Conservation (phyloP, 2,797 vertebrate species). For the Muraenolepis orangiensis region DNA sequence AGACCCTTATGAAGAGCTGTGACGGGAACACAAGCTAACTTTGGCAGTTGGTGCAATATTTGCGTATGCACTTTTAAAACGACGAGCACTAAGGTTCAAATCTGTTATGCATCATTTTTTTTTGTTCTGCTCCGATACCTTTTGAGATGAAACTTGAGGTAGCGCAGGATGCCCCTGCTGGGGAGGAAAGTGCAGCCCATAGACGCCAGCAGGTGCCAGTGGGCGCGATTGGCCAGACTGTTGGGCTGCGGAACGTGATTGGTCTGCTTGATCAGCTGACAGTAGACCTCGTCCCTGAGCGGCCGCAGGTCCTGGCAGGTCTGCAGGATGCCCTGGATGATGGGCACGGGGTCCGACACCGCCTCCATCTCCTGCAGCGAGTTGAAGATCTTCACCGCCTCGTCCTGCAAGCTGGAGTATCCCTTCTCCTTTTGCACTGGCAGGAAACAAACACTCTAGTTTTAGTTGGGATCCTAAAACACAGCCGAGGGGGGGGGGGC, state of each 20-base stretch:
- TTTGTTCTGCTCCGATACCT: conserved; percentile 61
- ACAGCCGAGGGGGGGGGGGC: not conserved
- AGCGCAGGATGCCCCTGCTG: conserved; percentile 85
- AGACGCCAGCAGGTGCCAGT: conserved; percentile 91
- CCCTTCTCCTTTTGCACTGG: conserved; percentile 91
- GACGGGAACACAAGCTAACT: not conserved
- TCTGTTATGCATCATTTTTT: not conserved
- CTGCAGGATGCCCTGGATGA: conserved; percentile 91
- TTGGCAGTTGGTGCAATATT: not conserved
- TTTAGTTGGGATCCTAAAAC: not conserved
- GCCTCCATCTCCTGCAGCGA: conserved; percentile 91
- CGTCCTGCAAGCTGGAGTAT: conserved; percentile 90
- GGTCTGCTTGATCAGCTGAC: conserved; percentile 93
- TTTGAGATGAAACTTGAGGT: conserved; percentile 90
- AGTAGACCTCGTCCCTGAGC: conserved; percentile 88
- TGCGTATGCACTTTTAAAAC: not conserved
- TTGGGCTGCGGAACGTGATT: conserved; percentile 88
- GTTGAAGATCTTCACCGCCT: conserved; percentile 93
- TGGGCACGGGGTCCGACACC: conserved; percentile 86
- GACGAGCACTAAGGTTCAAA: not conserved
- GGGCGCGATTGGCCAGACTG: conserved; percentile 80
- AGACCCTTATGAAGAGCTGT: not conserved
- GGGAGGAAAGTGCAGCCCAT: conserved; percentile 93
- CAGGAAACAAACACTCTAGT: not conserved
- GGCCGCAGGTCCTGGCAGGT: conserved; percentile 88